Percentiles rank a stretch among this genome's conserved stretches.
phyloP scores from a whole-genome alignment of 2,797 vertebrate genomes.

The Acrocephalus scirpaceus region DNA sequence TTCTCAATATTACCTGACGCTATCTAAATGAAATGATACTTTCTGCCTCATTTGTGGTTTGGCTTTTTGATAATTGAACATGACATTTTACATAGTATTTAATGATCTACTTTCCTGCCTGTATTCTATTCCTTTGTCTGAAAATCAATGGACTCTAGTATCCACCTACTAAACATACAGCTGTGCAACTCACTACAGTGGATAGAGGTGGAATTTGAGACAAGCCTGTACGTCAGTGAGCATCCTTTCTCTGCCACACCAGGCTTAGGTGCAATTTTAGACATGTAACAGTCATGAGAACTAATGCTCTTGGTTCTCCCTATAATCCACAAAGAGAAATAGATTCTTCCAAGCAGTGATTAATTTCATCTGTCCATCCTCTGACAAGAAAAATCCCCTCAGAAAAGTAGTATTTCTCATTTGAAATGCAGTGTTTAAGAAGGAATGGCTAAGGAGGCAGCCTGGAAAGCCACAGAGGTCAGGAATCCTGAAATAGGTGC shows the following conservation, averaged over 20 bases:
- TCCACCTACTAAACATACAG: background rate
- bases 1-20: background rate
- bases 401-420: background rate
- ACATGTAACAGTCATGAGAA: background rate
- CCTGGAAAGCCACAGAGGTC: background rate
- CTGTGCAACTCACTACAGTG: background rate
- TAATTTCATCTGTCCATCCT: background rate
- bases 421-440: background rate
- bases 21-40: background rate
- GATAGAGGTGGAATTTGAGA: background rate
- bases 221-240: background rate
- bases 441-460: background rate
- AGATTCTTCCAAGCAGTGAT: background rate
- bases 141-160: background rate
- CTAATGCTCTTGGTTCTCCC: fast-evolving
- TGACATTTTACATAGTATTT: background rate
- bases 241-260: background rate
- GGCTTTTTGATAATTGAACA: background rate
- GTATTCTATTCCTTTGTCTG: background rate
- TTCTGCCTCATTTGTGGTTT: background rate
- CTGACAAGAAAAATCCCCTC: background rate
- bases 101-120: background rate
- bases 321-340: background rate
- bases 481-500: background rate
- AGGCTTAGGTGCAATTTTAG: background rate